Conservation (phyloP, 92 coral and sea anemone genomes). For the Phenganax stokvisi region DNA sequence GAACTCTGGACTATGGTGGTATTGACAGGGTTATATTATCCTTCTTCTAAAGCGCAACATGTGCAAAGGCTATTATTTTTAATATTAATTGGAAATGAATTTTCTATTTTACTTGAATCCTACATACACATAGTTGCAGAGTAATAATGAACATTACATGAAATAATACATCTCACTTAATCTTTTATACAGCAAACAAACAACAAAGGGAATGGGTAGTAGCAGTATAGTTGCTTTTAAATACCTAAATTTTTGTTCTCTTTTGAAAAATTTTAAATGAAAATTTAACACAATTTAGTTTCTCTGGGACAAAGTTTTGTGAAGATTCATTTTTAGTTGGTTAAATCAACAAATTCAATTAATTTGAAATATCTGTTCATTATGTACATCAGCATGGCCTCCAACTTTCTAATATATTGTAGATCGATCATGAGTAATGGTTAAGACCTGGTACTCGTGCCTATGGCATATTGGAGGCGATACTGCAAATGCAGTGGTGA, state of each 20-base stretch:
- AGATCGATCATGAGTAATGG: neutral
- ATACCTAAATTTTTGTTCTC: no score
- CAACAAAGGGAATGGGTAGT: no score
- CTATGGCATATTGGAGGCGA: constrained; percentile 4
- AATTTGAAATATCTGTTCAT: no score
- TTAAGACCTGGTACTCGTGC: neutral
- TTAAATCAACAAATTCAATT: no score
- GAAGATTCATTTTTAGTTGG: no score
- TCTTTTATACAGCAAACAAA: no score
- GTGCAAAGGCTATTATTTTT: neutral
- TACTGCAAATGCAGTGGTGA: neutral
- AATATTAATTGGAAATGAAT: neutral
- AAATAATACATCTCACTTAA: neutral
- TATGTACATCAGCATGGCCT: no score
- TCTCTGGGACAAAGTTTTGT: no score
- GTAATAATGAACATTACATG: neutral
- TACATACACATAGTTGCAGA: neutral
- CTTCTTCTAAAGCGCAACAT: neutral
- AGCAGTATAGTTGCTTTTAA: no score
- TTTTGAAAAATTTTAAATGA: no score
- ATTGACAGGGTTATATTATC: neutral
- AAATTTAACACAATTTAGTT: no score
- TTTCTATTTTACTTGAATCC: constrained; percentile 1
- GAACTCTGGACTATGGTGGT: constrained; percentile 3
- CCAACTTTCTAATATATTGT: neutral